Evolutionary conservation across 2,113 vertebrate genomes (phyloP).

Genomic region (Leptodactylus fuscus): DNA sequence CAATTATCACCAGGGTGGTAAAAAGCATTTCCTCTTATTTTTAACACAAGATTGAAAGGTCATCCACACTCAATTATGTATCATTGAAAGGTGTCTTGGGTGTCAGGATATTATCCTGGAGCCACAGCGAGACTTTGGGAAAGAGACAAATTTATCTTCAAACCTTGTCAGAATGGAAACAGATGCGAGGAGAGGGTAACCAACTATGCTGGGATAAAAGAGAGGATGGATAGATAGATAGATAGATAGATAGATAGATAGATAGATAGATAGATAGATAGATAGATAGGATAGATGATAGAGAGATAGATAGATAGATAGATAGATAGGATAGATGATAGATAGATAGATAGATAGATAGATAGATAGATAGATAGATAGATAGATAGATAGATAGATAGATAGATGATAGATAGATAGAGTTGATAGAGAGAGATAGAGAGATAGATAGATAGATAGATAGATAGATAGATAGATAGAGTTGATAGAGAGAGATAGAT

Average conservation of each 20-base stretch:
- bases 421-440: too few species aligned
- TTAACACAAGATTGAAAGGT: constrained; percentile 51
- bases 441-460: too few species aligned
- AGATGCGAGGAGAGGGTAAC: not conserved
- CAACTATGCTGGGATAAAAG: not conserved
- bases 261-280: not conserved
- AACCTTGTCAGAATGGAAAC: constrained; percentile 32
- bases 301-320: too few species aligned
- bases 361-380: too few species aligned
- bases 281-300: not conserved
- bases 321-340: too few species aligned
- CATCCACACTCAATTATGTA: constrained; percentile 51
- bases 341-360: too few species aligned
- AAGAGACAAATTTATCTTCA: constrained; percentile 17
- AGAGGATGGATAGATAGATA: not conserved
- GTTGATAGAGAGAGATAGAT: too few species aligned
- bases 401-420: too few species aligned
- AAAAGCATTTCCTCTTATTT: constrained; percentile 16
- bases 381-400: too few species aligned
- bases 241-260: not conserved
- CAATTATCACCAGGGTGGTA: constrained; percentile 9
- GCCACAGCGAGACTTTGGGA: not conserved
- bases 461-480: too few species aligned
- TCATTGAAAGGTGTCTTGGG: constrained; percentile 39
- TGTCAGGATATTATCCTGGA: constrained; percentile 37